Evolutionary conservation across 2,113 vertebrate genomes (phyloP), one percentile per base, ranked within the genome.

Genomic region (Tyrannus savana): DNA sequence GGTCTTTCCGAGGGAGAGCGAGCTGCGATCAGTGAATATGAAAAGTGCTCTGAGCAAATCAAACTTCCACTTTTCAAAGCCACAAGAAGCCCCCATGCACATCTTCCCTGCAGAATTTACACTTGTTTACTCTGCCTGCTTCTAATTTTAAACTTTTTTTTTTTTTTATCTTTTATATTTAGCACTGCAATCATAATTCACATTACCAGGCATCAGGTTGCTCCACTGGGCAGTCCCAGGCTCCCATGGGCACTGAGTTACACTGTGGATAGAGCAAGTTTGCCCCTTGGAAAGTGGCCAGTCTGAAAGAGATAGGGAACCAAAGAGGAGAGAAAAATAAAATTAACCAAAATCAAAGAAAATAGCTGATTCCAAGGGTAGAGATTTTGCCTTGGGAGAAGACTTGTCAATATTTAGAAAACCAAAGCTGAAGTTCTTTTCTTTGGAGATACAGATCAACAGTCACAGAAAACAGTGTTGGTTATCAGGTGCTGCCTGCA

Each of bases 201-300:
- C 18, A 1, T 81, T 59, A 44, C 50, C 69, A 62, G 67, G 44
- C 30, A 6, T 27, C 2, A 3, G 1, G 46, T 28, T 19, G 53
- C 41, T 87, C 25, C 28, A 2, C 49, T 27, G 8, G 16, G 22
- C 30, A 8, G 22, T 14, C 16, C 56, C 14, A 44, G 37, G 13
- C 35, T 66, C 46, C 39, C 0, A 0, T 12, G 28, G 60, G 12
- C n/a, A 2, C 5, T 1, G 47, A 46, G 35, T 47, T 50, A 3
- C 4, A 30, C 18, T 24, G 19, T 3, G 24, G 49, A 14, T 3
- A 33, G 37, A 30, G 31, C 13, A 16, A 16, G 49, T 19, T 31
- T 30, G 21, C 8, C 21, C 39, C 42, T 47, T 14, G 78, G 55
- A 12, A 47, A 25, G 14, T 2, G 9, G 28, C 21, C 25, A 22